These are phyloP conservation scores for Nesoenas mayeri DNA, from an alignment of 2,113 vertebrate genomes.

Conservation along the genomic window DNA sequence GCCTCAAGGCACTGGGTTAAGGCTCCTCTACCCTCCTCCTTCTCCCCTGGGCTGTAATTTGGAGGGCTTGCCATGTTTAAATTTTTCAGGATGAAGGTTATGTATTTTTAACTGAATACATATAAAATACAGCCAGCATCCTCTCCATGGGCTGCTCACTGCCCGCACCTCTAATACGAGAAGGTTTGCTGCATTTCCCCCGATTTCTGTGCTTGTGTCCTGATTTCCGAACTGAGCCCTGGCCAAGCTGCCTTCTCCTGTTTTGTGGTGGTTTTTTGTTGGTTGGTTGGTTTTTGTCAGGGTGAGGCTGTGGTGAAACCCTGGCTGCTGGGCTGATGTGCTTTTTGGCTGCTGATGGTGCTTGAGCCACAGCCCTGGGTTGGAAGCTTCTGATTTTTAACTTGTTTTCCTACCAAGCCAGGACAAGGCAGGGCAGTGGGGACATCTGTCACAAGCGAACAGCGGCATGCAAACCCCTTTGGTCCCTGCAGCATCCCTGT, in stretches of 20 bases:
- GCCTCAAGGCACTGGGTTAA: background rate
- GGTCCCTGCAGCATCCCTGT: background rate
- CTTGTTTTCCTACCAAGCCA: background rate
- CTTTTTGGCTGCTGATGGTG: background rate
- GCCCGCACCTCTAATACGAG: fast-evolving
- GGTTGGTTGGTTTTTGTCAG: too few relatives aligned
- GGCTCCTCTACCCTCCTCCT: background rate
- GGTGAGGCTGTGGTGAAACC: background rate
- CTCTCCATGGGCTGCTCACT: fast-evolving
- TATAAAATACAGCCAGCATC: background rate
- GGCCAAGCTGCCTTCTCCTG: background rate
- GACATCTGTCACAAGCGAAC: background rate
- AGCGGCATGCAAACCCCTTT: background rate
- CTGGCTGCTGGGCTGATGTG: background rate
- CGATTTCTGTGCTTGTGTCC: background rate
- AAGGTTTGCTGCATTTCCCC: background rate
- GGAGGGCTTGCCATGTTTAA: fast-evolving
- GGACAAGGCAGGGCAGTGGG: background rate
- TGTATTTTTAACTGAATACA: too few relatives aligned
- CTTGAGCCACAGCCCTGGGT: background rate
- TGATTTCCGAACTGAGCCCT: background rate
- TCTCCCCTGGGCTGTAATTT: background rate
- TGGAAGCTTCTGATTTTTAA: background rate
- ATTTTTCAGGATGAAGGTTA: background rate
- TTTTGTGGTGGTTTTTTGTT: background rate